phyloP scores from a whole-genome alignment of 2,113 vertebrate genomes.

The Todiramphus chloris region DNA sequence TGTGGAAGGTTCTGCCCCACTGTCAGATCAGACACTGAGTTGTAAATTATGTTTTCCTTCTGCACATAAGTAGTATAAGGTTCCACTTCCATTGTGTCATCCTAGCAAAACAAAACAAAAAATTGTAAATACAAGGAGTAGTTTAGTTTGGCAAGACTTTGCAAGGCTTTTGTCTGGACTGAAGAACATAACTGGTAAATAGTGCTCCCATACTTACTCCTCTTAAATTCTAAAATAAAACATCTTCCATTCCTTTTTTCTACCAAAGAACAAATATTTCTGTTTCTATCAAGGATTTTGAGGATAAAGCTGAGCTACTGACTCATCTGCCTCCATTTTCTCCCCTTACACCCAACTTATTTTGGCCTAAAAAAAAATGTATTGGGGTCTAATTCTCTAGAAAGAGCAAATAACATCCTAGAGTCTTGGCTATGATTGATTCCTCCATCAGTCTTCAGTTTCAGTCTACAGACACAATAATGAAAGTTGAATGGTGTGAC shows the following conservation, averaged over 20 bases:
- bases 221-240: neutral
- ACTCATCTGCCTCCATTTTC: neutral
- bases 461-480: neutral
- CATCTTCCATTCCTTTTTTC: neutral
- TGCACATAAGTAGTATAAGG: slow-evolving; percentile 70
- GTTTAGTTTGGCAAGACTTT: neutral
- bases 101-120: slow-evolving; percentile 55
- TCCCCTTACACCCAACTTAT: neutral
- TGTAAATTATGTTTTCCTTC: slow-evolving; percentile 66
- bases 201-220: neutral
- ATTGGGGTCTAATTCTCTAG: neutral
- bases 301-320: neutral
- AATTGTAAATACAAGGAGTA: neutral
- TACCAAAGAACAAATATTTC: neutral
- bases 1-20: neutral
- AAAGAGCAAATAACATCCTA: neutral
- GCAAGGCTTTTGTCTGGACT: neutral
- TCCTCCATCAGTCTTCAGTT: neutral
- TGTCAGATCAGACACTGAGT: slow-evolving; percentile 52
- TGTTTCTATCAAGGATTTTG: neutral
- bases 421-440: neutral
- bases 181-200: neutral
- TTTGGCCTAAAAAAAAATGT: neutral
- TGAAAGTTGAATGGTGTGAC: accelerated
- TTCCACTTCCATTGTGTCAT: slow-evolving; percentile 48